Conservation (phyloP, 1,140 invertebrate species). For the Drosophila gunungcola region DNA sequence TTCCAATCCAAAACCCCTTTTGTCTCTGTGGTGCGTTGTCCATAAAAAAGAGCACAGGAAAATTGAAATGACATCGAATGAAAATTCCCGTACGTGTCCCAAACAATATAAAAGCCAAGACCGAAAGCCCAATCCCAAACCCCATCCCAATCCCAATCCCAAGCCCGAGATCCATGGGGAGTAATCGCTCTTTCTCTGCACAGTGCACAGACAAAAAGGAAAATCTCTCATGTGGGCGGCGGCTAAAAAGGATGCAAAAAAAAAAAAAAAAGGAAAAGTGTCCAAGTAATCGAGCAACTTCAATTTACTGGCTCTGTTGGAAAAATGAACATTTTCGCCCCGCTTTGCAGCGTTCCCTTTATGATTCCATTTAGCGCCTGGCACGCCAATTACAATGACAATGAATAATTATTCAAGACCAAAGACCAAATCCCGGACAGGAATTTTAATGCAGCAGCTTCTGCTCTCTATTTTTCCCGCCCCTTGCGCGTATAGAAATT, state of each 20-base stretch:
- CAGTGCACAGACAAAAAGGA: conserved; percentile 14
- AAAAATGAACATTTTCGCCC: conserved; percentile 43
- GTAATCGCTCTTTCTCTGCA: conserved; percentile 44
- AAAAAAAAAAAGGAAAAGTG: conserved; percentile 51
- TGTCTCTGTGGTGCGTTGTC: conserved; percentile 64
- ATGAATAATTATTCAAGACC: conserved; percentile 80
- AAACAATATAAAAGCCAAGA: conserved; percentile 69
- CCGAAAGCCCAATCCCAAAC: conserved; percentile 38
- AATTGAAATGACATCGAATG: conserved; percentile 82
- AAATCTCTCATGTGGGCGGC: conserved; percentile 29
- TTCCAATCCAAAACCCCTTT: conserved; percentile 74
- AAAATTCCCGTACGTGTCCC: conserved; percentile 78
- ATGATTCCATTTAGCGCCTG: conserved; percentile 75
- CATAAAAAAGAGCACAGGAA: conserved; percentile 70
- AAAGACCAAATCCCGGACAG: conserved; percentile 61
- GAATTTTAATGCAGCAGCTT: conserved; percentile 74
- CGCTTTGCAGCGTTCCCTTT: not conserved
- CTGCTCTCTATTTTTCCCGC: conserved; percentile 39
- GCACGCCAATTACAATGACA: conserved; percentile 81
- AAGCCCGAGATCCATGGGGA: conserved; percentile 61
- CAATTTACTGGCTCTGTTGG: conserved; percentile 36
- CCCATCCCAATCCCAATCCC: conserved; percentile 41
- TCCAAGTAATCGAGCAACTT: conserved; percentile 67
- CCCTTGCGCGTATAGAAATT: conserved; percentile 32
- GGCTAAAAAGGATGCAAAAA: not conserved